Base-by-base conservation (phyloP, 2,888 invertebrate genomes). In the Amitus sp. region DNA sequence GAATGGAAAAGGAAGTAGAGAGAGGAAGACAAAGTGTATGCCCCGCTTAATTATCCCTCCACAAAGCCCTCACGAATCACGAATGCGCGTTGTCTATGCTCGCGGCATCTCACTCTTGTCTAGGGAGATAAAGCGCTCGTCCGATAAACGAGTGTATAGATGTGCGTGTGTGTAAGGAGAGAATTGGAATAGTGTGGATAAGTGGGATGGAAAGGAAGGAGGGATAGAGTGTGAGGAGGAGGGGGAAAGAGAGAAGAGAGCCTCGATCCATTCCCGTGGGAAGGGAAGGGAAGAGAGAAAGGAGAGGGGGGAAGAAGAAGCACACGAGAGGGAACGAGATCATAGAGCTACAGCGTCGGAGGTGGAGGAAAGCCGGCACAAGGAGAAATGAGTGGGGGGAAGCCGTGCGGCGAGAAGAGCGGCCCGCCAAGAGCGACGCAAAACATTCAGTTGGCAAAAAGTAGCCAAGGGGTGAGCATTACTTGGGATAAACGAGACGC, bases 371-470 rank as follows among this genome's bases (percentile, higher is more conserved):
- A 33, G 30, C 43, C 33, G 52, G 37, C 20, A 15, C n/a, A 30
- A 10, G 7, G 18, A 7, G 27, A 17, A 17, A 39, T 15, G 49
- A 60, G 50, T 59, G 57, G 63, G 62, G 55, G 62, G 45, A 42
- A 47, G 45, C 48, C 67, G 55, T 54, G 59, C 52, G 43, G 18
- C 55, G 55, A 40, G 50, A 53, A 53, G 68, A 68, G 69, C 73
- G 49, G 69, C 6, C 17, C 69, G 71, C 37, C 47, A 13, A 50
- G 65, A 62, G 75, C 76, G 72, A 77, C 80, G 78, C 80, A 81
- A 81, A 81, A 81, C 80, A 81, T 82, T 81, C 80, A 82, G 82
- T 82, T 80, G 80, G 81, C 81, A 82, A 82, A 82, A 82, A 82
- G 82, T 82, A 82, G 79, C 77, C 82, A 80, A 78, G 80, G 81